Percentiles rank a stretch among this genome's conserved stretches.
Evolutionary conservation across 2,797 vertebrate genomes (phyloP).

Genomic region (Toxotes lorentzi): DNA sequence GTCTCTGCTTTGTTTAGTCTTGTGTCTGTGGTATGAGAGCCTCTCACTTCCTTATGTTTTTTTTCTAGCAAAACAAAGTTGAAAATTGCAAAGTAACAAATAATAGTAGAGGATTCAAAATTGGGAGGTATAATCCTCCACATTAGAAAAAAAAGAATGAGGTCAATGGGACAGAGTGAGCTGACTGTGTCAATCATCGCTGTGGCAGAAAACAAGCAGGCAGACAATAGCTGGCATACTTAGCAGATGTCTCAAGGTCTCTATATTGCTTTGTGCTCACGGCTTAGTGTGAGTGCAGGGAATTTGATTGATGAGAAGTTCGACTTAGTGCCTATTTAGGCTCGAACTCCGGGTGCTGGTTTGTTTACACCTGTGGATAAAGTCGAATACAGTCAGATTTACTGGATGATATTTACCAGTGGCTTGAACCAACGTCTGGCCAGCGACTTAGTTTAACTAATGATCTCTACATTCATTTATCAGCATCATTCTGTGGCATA

Average conservation of each 20-base stretch:
- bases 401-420: slow-evolving; percentile 42
- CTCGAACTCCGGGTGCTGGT: slow-evolving; percentile 30
- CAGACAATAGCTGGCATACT: slow-evolving; percentile 84
- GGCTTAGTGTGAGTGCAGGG: slow-evolving; percentile 58
- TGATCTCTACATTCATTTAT: slow-evolving; percentile 38
- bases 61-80: slow-evolving; percentile 42
- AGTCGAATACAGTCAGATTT: slow-evolving; percentile 38
- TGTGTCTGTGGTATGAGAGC: slow-evolving; percentile 26
- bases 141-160: slow-evolving; percentile 67
- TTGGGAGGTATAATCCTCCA: slow-evolving; percentile 63
- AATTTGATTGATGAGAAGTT: slow-evolving; percentile 72
- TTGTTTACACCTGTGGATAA: slow-evolving; percentile 69
- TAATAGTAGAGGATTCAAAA: slow-evolving; percentile 66
- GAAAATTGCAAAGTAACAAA: slow-evolving; percentile 58
- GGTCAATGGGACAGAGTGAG: slow-evolving; percentile 82
- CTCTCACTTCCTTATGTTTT: slow-evolving; percentile 37
- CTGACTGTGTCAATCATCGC: slow-evolving; percentile 84
- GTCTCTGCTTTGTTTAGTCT: slow-evolving; percentile 45
- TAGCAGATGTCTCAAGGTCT: slow-evolving; percentile 76
- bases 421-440: slow-evolving; percentile 21
- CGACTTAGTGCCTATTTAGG: slow-evolving; percentile 48
- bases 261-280: slow-evolving; percentile 60
- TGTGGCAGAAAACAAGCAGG: slow-evolving; percentile 76
- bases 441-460: slow-evolving; percentile 38
- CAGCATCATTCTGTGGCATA: slow-evolving; percentile 35